phyloP scores from a whole-genome alignment of 2,113 vertebrate genomes.

The Nanorana parkeri region DNA sequence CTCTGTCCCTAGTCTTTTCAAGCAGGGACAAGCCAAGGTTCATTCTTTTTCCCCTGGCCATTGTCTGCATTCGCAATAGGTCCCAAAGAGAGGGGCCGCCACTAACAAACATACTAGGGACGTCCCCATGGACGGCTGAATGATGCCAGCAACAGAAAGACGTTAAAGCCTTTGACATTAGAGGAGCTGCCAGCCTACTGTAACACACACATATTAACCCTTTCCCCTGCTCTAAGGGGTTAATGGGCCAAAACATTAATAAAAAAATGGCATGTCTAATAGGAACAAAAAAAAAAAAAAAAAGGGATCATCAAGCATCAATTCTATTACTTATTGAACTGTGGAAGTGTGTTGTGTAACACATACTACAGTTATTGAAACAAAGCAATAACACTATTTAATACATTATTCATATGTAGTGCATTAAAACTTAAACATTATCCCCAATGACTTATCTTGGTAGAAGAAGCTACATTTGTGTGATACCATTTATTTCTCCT shows the following conservation, averaged over 20 bases:
- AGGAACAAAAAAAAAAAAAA: no score
- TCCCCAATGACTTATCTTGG: no score
- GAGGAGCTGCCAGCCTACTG: slow-evolving; percentile 33
- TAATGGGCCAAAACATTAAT: neutral
- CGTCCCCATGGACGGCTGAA: slow-evolving; percentile 42
- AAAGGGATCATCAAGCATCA: no score
- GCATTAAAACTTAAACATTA: no score
- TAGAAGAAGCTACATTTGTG: no score
- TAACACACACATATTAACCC: slow-evolving; percentile 30
- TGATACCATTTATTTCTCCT: no score
- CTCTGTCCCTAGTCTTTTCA: slow-evolving; percentile 74
- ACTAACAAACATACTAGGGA: slow-evolving; percentile 46
- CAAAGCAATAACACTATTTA: no score
- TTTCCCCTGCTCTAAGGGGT: slow-evolving; percentile 7
- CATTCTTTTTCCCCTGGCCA: slow-evolving; percentile 61
- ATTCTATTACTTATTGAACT: no score
- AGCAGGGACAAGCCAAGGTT: slow-evolving; percentile 54
- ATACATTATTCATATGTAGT: no score
- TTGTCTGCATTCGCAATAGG: slow-evolving; percentile 51
- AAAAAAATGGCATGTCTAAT: no score
- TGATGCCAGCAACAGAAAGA: slow-evolving; percentile 26
- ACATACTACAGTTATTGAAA: no score
- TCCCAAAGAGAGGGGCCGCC: slow-evolving; percentile 51
- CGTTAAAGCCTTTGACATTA: slow-evolving; percentile 53
- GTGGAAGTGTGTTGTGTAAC: no score